phyloP scores from a whole-genome alignment of 1,140 invertebrate genomes.

The Protaetia brevitarsis region DNA sequence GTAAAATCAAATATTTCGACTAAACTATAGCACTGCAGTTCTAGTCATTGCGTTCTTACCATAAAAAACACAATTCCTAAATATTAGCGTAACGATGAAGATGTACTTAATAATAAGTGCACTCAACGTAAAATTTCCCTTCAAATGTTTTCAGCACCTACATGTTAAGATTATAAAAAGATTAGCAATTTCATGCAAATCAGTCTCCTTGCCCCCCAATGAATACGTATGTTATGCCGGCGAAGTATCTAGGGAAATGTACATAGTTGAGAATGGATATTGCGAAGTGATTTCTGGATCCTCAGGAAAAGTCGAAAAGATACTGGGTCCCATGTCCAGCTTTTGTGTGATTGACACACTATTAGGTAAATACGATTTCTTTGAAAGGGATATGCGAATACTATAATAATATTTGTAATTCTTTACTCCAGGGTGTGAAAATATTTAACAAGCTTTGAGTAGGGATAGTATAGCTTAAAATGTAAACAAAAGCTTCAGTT shows the following conservation, averaged over 20 bases:
- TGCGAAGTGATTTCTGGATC: slow-evolving; percentile 49
- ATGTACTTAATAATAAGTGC: too few relatives aligned
- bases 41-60: not conserved
- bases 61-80: not conserved
- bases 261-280: slow-evolving; percentile 50
- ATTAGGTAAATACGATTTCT: slow-evolving; percentile 47
- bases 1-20: not conserved
- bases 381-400: too few relatives aligned
- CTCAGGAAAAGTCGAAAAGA: slow-evolving; percentile 40
- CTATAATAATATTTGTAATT: too few relatives aligned
- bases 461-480: too few relatives aligned
- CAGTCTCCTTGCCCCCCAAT: slow-evolving; percentile 40
- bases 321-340: slow-evolving; percentile 39
- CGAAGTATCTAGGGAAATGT: slow-evolving; percentile 50
- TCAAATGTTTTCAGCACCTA: not conserved
- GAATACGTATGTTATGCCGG: slow-evolving; percentile 51
- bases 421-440: slow-evolving; percentile 33
- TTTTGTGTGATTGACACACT: slow-evolving; percentile 48
- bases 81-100: too few relatives aligned
- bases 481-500: too few relatives aligned
- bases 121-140: not conserved
- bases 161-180: not conserved
- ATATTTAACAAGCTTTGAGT: slow-evolving; percentile 42
- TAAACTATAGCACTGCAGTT: not conserved
- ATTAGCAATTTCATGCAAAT: slow-evolving; percentile 25